Base-by-base conservation (phyloP, 1,140 invertebrate species). In the Trichomalopsis sarcophagae region DNA sequence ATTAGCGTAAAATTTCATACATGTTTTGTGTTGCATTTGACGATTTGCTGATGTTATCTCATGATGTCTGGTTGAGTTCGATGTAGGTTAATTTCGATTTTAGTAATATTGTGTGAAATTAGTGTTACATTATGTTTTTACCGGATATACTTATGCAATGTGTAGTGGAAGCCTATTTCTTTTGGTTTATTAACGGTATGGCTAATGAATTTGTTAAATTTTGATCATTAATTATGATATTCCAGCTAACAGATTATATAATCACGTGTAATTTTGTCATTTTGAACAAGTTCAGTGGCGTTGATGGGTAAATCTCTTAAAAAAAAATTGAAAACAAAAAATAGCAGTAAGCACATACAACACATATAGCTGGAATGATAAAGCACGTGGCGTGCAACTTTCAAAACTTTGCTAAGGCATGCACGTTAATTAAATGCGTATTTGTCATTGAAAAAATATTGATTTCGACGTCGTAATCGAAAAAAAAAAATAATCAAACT, bases 1-100 rank as follows among this genome's bases (percentile, higher is more conserved):
- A 91, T 92, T 90, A 91, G 88, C 89, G 84, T 21, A 79, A 62
- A 55, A 17, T 36, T 81, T 33, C 7, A 82, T 55, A 55, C 2
- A 62, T 27, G 21, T 27, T 27, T 27, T 30, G 27, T 69, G 3
- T 66, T 81, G 6, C 9, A 44, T 33, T 33, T 44, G 17, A 3
- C 33, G 36, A 1, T 5, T 75, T 17, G n/a, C 13, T 71, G 13
- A 66, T 44, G 10, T 11, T 50, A 50, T 50, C 14, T 62, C 17
- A 62, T n/a, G 55, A 62, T 62, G 55, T 21, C 17, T n/a, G n/a
- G 21, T 7, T 17, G 21, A 21, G 21, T 62, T 62, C 7, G 7
- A 7, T 62, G 1, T 55, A 17, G 50, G 17, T 17, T 17, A 55
- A 55, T 55, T 14, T 55, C 17, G 50, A 3, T 55, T 17, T 55